Percentiles rank a stretch among this genome's conserved stretches.
phyloP scores from a whole-genome alignment of 2,888 invertebrate species.

The Drosophila lutescens region DNA sequence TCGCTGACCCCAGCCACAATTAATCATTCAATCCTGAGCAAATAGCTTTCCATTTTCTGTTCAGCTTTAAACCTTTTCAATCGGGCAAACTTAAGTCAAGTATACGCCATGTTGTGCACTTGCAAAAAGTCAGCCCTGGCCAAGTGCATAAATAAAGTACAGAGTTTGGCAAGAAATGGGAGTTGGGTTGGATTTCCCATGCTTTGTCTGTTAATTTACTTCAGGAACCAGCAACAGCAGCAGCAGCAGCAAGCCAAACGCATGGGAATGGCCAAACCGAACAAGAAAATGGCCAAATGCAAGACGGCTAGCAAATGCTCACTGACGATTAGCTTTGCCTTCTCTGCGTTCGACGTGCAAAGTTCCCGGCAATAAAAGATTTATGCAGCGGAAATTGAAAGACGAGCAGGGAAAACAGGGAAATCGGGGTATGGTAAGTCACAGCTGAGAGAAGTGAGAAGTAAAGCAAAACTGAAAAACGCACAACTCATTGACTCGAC shows the following conservation, averaged over 20 bases:
- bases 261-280: conserved; percentile 14
- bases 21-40: conserved; percentile 10
- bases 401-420: conserved; percentile 5
- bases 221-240: conserved; percentile 11
- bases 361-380: conserved; percentile 59
- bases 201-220: conserved; percentile 33
- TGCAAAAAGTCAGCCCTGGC: conserved; percentile 37
- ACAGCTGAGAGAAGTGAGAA: conserved; percentile 29
- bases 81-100: conserved; percentile 28
- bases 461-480: conserved; percentile 29
- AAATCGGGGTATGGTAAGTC: conserved; percentile 24
- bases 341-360: conserved; percentile 30
- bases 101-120: conserved; percentile 50
- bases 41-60: neutral
- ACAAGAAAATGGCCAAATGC: conserved; percentile 38
- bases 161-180: conserved; percentile 28
- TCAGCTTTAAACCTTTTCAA: conserved; percentile 5
- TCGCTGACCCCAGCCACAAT: conserved; percentile 19
- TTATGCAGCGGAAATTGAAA: conserved; percentile 76
- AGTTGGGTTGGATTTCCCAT: conserved; percentile 47
- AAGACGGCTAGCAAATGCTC: conserved; percentile 47
- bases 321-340: conserved; percentile 68
- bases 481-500: conserved; percentile 60
- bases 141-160: conserved; percentile 60
- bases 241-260: conserved; percentile 4